A percentile compares a stretch with the other conserved stretches of the same genome.
Conservation (phyloP, 2,797 vertebrate species). For the Smutsia gigantea region DNA sequence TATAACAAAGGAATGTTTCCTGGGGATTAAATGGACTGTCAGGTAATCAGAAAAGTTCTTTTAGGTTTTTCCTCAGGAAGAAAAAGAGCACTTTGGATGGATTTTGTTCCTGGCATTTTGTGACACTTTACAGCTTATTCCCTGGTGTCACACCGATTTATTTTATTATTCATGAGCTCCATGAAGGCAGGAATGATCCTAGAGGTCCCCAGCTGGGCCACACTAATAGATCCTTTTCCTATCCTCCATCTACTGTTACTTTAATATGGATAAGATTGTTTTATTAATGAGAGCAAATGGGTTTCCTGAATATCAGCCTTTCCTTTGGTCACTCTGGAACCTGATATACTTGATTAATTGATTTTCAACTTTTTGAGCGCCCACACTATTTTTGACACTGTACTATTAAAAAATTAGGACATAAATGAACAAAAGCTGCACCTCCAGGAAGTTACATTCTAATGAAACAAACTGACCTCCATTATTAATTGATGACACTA, state of each 20-base stretch:
- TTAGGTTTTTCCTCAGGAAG: conserved; percentile 88
- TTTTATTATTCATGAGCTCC: conserved; percentile 88
- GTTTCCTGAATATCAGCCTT: conserved; percentile 73
- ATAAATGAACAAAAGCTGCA: conserved; percentile 65
- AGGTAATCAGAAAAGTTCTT: conserved; percentile 92
- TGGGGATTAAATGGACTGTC: conserved; percentile 91
- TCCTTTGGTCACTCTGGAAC: conserved; percentile 77
- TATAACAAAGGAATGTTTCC: conserved; percentile 91
- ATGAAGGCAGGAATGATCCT: conserved; percentile 83
- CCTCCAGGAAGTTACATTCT: conserved; percentile 76
- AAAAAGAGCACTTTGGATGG: conserved; percentile 88
- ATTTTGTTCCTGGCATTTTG: conserved; percentile 87
- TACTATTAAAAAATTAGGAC: conserved; percentile 62
- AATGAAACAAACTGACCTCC: conserved; percentile 65
- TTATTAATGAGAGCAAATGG: conserved; percentile 84
- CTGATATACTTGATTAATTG: conserved; percentile 76
- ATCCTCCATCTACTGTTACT: conserved; percentile 74
- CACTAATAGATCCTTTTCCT: conserved; percentile 81
- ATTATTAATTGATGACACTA: conserved; percentile 67
- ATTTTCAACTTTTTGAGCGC: conserved; percentile 72
- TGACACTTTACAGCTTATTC: conserved; percentile 89
- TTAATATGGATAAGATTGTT: conserved; percentile 83
- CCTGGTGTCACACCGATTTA: conserved; percentile 85
- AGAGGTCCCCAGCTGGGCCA: conserved; percentile 78
- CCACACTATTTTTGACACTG: conserved; percentile 70